Evolutionary conservation across 1,140 invertebrate species (phyloP).

Genomic region (Episyrphus balteatus): DNA sequence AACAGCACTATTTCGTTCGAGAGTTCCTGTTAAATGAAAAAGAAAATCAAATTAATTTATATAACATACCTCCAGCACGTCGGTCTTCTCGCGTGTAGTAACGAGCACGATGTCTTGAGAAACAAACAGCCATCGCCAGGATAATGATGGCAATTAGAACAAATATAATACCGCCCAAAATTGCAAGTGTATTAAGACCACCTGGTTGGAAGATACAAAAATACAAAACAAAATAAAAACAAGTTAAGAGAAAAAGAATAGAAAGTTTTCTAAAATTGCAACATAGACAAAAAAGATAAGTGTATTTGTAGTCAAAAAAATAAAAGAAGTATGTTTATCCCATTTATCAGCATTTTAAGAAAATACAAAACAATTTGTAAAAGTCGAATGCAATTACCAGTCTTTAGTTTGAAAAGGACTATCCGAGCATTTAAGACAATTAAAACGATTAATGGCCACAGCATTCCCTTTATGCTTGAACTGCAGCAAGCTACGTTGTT

Average conservation of each 20-base stretch:
- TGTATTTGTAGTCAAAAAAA: no score
- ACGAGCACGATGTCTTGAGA: conserved; percentile 49
- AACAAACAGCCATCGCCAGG: conserved; percentile 40
- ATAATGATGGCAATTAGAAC: conserved; percentile 33
- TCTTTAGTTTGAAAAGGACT: no score
- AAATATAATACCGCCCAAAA: conserved; percentile 35
- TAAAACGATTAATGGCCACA: no score
- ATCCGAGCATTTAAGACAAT: no score
- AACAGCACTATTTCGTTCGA: no score
- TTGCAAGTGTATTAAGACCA: conserved; percentile 34
- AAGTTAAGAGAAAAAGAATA: background rate
- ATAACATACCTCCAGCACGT: conserved; percentile 19
- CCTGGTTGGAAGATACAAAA: conserved; percentile 14
- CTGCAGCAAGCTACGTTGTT: no score
- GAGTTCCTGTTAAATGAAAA: no score
- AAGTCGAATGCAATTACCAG: no score
- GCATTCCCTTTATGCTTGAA: no score
- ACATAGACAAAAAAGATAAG: no score
- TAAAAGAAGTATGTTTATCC: background rate
- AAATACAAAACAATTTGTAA: background rate
- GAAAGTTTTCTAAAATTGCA: background rate
- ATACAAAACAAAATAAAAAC: background rate
- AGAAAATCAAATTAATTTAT: no score
- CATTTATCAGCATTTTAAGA: background rate
- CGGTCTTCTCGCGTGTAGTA: conserved; percentile 59